Evolutionary conservation across 2,113 vertebrate species (phyloP).

Genomic region (Orcinus orca): DNA sequence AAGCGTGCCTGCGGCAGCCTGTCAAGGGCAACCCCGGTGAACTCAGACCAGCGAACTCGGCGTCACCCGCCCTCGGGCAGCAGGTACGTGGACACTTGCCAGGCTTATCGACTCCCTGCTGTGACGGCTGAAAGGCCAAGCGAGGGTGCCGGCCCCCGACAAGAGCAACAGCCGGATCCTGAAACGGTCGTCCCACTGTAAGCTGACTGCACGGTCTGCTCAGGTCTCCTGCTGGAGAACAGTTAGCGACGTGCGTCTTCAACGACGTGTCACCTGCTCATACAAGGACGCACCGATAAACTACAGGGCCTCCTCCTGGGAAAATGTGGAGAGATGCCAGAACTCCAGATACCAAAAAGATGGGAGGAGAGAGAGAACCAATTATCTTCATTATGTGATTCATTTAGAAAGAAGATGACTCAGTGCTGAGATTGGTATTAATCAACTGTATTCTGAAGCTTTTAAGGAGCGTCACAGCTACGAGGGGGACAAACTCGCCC

Average conservation of each 20-base stretch:
- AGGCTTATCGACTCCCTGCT: neutral
- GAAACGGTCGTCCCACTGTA: too few relatives aligned
- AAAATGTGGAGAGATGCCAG: neutral
- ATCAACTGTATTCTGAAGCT: neutral
- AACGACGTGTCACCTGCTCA: neutral
- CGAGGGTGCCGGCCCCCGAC: neutral
- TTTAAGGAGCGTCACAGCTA: neutral
- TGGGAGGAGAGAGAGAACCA: neutral
- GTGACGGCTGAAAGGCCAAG: neutral
- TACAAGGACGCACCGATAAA: neutral
- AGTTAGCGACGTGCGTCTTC: neutral
- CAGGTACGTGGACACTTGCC: neutral
- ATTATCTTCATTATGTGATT: neutral
- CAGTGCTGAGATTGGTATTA: neutral
- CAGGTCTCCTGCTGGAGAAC: neutral
- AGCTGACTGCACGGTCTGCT: neutral
- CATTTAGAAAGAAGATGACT: neutral
- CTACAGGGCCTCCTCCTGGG: neutral
- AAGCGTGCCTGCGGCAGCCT: neutral
- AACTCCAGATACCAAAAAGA: neutral
- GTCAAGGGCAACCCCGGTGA: neutral
- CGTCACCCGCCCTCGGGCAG: neutral
- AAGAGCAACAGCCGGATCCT: neutral
- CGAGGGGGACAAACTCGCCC: rapidly evolving
- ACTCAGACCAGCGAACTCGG: neutral